Evolutionary conservation across 2,888 invertebrate genomes (phyloP).

Genomic region (Habrosyne pyritoides): DNA sequence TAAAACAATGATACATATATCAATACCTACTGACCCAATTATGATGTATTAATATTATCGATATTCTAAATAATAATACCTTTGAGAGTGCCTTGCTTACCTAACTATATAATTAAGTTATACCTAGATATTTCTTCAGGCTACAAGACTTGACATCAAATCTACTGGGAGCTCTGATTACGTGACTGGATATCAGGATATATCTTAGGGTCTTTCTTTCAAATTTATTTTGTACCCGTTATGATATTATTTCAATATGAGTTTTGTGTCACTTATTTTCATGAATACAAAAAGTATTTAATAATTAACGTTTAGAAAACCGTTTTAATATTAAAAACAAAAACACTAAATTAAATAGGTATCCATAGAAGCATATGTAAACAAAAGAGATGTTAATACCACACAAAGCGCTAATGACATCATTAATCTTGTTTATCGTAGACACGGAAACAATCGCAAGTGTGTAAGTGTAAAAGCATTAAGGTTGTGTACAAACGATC

Average conservation of each 20-base stretch:
- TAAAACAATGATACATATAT: too few species aligned
- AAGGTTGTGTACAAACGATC: slow-evolving; percentile 12
- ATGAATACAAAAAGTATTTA: too few species aligned
- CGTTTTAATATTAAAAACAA: too few species aligned
- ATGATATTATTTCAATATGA: not conserved
- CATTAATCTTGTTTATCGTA: slow-evolving; percentile 38
- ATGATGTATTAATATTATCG: too few species aligned
- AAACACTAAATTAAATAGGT: not conserved
- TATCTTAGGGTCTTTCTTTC: not conserved
- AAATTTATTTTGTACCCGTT: not conserved
- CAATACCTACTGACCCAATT: too few species aligned
- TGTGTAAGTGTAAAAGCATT: slow-evolving; percentile 25
- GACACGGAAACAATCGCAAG: slow-evolving; percentile 29
- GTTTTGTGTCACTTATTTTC: too few species aligned
- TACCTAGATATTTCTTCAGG: not conserved
- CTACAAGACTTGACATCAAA: not conserved
- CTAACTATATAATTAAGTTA: not conserved
- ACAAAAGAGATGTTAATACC: slow-evolving; percentile 14
- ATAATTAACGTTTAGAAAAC: too few species aligned
- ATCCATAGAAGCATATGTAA: not conserved
- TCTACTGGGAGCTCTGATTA: not conserved
- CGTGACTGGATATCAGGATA: not conserved
- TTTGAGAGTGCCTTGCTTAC: not conserved
- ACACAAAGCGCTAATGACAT: slow-evolving; percentile 29
- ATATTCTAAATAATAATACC: slow-evolving; percentile 3